These are phyloP conservation scores for Mormyrus iriodes DNA, from an alignment of 2,113 vertebrate genomes.

Conservation along the genomic window DNA sequence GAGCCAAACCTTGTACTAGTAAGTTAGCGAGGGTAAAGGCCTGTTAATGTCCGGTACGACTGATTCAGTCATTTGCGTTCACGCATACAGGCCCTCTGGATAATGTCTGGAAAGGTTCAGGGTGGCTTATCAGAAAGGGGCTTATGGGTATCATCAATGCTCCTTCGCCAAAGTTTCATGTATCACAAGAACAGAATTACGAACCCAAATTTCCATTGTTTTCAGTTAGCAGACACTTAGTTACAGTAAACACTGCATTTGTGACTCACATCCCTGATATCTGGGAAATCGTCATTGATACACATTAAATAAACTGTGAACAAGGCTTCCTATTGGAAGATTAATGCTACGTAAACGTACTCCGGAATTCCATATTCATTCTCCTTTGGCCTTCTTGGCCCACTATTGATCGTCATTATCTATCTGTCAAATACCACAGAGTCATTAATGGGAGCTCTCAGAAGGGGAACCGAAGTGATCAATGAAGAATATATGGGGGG, in stretches of 20 bases:
- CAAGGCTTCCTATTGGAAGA: neutral
- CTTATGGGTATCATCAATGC: neutral
- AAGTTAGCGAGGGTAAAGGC: neutral
- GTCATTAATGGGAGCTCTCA: neutral
- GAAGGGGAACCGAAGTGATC: neutral
- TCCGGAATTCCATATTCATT: too few species aligned
- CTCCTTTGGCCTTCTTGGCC: too few species aligned
- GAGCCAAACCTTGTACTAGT: neutral
- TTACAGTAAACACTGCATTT: slow-evolving; percentile 10
- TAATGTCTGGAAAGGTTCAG: neutral
- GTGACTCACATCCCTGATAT: neutral
- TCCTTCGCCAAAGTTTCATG: neutral
- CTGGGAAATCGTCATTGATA: neutral
- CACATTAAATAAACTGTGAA: neutral
- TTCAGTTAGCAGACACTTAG: neutral
- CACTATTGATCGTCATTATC: neutral
- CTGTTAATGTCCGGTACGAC: neutral
- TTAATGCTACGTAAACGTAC: too few species aligned
- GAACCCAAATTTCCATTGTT: neutral
- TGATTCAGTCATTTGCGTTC: neutral
- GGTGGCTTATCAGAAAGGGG: neutral
- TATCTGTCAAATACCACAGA: neutral
- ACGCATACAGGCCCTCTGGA: neutral
- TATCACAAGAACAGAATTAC: neutral
- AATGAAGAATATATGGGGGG: neutral